Conservation (phyloP, 2,888 invertebrate genomes). For the Agrotis ipsilon region DNA sequence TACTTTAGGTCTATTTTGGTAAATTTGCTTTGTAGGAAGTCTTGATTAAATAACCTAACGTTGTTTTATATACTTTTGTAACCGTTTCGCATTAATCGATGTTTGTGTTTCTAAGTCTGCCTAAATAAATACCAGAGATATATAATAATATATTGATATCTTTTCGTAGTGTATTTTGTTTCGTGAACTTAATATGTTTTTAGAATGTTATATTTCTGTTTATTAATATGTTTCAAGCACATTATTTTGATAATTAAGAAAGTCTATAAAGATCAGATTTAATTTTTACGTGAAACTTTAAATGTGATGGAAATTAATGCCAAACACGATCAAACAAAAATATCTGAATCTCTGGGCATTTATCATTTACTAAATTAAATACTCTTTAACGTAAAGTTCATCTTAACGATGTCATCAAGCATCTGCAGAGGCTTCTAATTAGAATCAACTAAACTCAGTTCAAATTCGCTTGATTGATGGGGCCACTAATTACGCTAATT, state of each 20-base stretch:
- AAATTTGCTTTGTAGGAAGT: slow-evolving; percentile 35
- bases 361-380: too few relatives aligned
- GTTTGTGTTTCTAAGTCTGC: slow-evolving; percentile 18
- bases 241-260: not conserved
- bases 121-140: slow-evolving; percentile 18
- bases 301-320: not conserved
- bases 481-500: slow-evolving; percentile 23
- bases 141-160: not conserved
- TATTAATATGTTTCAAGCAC: not conserved
- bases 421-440: not conserved
- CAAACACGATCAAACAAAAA: not conserved
- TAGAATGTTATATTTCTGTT: slow-evolving; percentile 1
- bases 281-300: not conserved
- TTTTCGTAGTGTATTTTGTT: not conserved
- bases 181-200: not conserved
- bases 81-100: slow-evolving; percentile 19
- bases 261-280: not conserved
- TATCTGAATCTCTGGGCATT: too few relatives aligned
- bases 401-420: not conserved
- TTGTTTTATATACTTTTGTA: slow-evolving; percentile 31
- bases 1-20: slow-evolving; percentile 14
- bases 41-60: slow-evolving; percentile 17
- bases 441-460: slow-evolving; percentile 5
- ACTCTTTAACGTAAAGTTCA: not conserved
- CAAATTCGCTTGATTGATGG: slow-evolving; percentile 46